phyloP scores from a whole-genome alignment of 2,797 vertebrate genomes.

The Amazona finschi region DNA sequence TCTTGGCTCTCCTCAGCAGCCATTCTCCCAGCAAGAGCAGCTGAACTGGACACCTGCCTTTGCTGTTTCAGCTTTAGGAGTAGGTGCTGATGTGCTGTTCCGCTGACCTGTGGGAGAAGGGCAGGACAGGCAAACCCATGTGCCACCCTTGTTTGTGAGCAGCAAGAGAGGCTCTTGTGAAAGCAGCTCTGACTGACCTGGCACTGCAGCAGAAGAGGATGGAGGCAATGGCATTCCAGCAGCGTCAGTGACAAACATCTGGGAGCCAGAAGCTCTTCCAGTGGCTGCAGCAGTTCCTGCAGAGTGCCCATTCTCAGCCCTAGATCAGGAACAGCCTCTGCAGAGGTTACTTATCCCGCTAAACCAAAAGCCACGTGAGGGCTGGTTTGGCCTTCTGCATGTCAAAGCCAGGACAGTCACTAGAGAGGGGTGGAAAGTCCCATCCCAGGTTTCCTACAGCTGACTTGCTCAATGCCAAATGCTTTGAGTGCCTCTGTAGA shows the following conservation, averaged over 20 bases:
- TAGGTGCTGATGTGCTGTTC: background rate
- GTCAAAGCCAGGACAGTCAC: background rate
- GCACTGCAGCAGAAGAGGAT: background rate
- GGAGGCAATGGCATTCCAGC: background rate
- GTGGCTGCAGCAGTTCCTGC: background rate
- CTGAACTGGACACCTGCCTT: background rate
- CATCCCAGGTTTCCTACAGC: background rate
- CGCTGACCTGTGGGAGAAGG: background rate
- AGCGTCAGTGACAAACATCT: background rate
- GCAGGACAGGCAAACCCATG: background rate
- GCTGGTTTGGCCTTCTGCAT: background rate
- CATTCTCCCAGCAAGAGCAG: rapidly evolving
- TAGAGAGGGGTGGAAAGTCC: background rate
- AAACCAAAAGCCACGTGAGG: background rate
- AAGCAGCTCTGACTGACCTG: background rate
- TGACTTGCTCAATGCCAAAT: background rate
- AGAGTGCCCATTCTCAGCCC: background rate
- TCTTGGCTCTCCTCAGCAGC: background rate
- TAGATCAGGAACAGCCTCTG: background rate
- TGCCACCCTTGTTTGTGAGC: background rate
- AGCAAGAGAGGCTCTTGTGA: rapidly evolving
- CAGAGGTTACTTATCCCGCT: background rate
- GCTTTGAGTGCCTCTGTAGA: background rate
- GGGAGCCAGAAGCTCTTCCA: background rate
- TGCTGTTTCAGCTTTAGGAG: background rate